Evolutionary conservation across 2,113 vertebrate species (phyloP).

Genomic region (Arvicanthis niloticus): DNA sequence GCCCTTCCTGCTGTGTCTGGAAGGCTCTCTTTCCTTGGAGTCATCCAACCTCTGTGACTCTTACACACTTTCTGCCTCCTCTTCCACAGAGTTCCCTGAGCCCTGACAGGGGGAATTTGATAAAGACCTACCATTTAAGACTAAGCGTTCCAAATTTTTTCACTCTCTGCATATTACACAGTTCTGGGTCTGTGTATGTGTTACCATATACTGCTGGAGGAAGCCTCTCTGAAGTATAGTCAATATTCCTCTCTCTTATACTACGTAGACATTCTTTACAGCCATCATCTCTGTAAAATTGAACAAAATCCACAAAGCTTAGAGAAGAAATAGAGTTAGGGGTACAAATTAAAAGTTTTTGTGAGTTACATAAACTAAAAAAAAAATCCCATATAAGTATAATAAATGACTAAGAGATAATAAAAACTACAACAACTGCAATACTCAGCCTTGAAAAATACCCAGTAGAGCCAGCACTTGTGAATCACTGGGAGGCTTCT

Average conservation of each 20-base stretch:
- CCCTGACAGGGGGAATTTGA: background rate
- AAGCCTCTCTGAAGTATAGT: background rate
- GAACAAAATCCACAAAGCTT: background rate
- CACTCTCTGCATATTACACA: background rate
- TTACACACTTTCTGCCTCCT: background rate
- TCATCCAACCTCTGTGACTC: background rate
- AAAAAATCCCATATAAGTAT: background rate
- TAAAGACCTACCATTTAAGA: background rate
- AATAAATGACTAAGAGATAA: background rate
- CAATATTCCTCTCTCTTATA: background rate
- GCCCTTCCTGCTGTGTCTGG: background rate
- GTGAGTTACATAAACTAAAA: background rate
- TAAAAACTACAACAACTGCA: background rate
- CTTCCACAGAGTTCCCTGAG: background rate
- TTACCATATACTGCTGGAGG: background rate
- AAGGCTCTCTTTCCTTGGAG: background rate
- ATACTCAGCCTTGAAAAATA: background rate
- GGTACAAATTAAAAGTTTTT: background rate
- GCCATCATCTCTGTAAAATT: background rate
- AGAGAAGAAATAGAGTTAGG: background rate
- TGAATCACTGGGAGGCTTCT: background rate
- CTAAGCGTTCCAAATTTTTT: background rate
- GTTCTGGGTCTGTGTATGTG: background rate
- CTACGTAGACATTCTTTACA: background rate
- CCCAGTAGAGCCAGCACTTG: background rate